Conservation (phyloP, 2,888 invertebrate genomes). For the Drosophila cyrtoloma region DNA sequence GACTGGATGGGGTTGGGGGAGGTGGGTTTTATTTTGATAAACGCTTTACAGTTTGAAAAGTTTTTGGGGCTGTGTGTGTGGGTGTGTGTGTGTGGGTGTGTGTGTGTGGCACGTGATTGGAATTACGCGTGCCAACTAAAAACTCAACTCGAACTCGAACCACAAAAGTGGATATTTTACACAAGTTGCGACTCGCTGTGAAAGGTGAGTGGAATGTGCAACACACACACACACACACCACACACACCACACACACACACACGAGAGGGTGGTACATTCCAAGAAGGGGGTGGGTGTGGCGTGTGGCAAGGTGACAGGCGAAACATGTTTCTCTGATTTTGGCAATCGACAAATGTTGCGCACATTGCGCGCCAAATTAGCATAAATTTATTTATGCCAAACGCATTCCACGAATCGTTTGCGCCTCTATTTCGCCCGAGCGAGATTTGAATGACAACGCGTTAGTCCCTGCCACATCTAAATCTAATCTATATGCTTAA, state of each 20-base stretch:
- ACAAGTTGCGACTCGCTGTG: slow-evolving; percentile 33
- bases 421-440: background rate
- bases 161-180: slow-evolving; percentile 57
- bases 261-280: background rate
- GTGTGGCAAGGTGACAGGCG: slow-evolving; percentile 6
- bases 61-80: slow-evolving; percentile 52
- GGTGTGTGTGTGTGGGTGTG: background rate
- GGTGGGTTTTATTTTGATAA: slow-evolving; percentile 65
- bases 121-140: slow-evolving; percentile 68
- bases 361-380: slow-evolving; percentile 54
- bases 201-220: slow-evolving; percentile 18
- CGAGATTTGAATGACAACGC: background rate
- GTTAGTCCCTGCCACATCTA: background rate
- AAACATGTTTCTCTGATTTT: slow-evolving; percentile 68
- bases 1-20: background rate
- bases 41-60: slow-evolving; percentile 76
- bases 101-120: slow-evolving; percentile 75
- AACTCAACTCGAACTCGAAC: slow-evolving; percentile 33
- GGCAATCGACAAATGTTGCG: slow-evolving; percentile 75
- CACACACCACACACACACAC: background rate
- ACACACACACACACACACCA: background rate
- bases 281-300: background rate
- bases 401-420: slow-evolving; percentile 10
- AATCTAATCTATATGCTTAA: background rate
- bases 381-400: slow-evolving; percentile 51